Evolutionary conservation across 2,888 invertebrate genomes (phyloP).

Genomic region (Leucophenga montana): DNA sequence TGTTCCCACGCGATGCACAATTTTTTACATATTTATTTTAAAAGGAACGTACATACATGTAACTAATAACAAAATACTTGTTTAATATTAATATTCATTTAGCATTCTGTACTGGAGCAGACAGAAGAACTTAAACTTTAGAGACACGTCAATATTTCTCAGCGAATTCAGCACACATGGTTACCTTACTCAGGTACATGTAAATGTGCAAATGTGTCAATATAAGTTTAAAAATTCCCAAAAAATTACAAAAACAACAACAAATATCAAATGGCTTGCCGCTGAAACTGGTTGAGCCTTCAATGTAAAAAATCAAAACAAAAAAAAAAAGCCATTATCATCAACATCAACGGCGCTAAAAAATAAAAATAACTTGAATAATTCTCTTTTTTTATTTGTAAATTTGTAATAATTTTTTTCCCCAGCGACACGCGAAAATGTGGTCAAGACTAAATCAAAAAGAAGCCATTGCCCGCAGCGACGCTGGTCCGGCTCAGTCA

Average conservation of each 20-base stretch:
- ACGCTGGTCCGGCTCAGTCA: not conserved
- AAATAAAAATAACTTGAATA: constrained; percentile 6
- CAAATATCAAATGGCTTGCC: too few relatives aligned
- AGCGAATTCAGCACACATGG: too few relatives aligned
- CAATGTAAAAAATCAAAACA: too few relatives aligned
- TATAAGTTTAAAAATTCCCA: not conserved
- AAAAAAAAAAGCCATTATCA: constrained; percentile 9
- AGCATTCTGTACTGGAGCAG: too few relatives aligned
- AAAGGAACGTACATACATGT: not conserved
- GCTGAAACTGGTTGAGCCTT: constrained; percentile 10
- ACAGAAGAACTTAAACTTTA: too few relatives aligned
- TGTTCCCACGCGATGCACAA: too few relatives aligned
- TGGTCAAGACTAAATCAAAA: constrained; percentile 20
- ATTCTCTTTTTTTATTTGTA: not conserved
- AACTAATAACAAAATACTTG: not conserved
- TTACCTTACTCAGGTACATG: too few relatives aligned
- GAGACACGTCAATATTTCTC: not conserved
- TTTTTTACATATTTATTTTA: too few relatives aligned
- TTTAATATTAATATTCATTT: too few relatives aligned
- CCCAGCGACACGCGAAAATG: not conserved
- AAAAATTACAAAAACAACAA: not conserved
- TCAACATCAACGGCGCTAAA: not conserved
- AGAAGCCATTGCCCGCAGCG: constrained; percentile 12
- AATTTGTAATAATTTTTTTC: not conserved
- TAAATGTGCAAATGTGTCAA: too few relatives aligned